phyloP scores from a whole-genome alignment of 2,797 vertebrate species.

The Glyptemys insculpta region DNA sequence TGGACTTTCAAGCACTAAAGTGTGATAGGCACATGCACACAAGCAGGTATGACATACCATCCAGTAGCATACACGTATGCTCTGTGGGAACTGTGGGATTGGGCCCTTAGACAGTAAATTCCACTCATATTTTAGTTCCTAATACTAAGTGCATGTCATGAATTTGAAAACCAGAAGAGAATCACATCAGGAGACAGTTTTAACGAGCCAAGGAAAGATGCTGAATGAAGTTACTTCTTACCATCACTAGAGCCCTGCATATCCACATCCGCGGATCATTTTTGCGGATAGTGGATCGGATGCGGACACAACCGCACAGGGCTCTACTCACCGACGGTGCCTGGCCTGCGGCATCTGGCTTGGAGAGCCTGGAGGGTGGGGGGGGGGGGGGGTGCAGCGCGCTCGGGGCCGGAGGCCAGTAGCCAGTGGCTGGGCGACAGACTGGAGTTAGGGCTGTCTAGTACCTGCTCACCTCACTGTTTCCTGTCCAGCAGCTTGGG shows the following conservation, averaged over 20 bases:
- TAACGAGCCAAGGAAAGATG: not conserved
- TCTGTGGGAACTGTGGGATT: not conserved
- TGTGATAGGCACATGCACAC: not conserved
- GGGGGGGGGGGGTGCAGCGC: too few species aligned
- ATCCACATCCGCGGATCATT: too few species aligned
- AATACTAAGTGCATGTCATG: not conserved
- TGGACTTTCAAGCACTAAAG: not conserved
- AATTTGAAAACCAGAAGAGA: not conserved
- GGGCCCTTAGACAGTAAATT: not conserved
- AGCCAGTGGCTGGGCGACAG: too few species aligned
- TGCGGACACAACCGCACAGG: too few species aligned
- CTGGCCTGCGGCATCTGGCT: too few species aligned
- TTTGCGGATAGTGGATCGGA: too few species aligned
- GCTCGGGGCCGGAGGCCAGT: too few species aligned
- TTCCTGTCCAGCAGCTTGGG: too few species aligned
- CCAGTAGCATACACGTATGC: not conserved
- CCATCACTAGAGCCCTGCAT: not conserved
- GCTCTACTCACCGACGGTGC: too few species aligned
- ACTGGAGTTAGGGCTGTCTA: too few species aligned
- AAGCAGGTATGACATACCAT: rapidly evolving
- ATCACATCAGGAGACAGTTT: not conserved
- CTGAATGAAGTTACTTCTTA: not conserved
- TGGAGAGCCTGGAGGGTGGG: too few species aligned
- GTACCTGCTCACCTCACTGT: too few species aligned
- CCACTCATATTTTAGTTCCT: not conserved